Evolutionary conservation across 2,888 invertebrate genomes (phyloP).

Genomic region (Sialis lutaria): DNA sequence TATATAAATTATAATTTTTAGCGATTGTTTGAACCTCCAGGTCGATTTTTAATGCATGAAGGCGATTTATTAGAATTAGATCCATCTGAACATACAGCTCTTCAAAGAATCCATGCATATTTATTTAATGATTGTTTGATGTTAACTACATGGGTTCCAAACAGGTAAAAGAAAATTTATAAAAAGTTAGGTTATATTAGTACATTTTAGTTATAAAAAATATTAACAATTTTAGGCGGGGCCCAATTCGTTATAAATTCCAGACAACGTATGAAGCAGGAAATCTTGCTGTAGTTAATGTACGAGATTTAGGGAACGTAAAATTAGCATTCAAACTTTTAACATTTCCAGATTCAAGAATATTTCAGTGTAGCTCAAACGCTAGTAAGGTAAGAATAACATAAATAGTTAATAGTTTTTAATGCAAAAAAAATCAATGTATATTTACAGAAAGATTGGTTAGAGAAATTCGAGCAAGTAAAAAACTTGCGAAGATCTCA

Average conservation of each 20-base stretch:
- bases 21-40: constrained; percentile 60
- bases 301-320: constrained; percentile 73
- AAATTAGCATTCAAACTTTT: constrained; percentile 89
- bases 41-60: constrained; percentile 68
- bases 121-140: constrained; percentile 85
- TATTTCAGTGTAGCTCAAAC: constrained; percentile 76
- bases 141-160: constrained; percentile 66
- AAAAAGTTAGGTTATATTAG: background rate
- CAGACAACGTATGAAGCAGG: constrained; percentile 72
- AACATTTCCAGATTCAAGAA: constrained; percentile 82
- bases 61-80: constrained; percentile 85
- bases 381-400: constrained; percentile 24
- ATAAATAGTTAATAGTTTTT: background rate
- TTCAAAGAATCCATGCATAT: constrained; percentile 81
- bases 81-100: constrained; percentile 65
- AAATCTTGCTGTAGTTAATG: constrained; percentile 85
- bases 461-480: constrained; percentile 79
- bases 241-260: constrained; percentile 68
- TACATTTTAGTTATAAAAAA: background rate
- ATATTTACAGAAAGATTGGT: constrained; percentile 64
- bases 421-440: constrained; percentile 1
- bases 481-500: constrained; percentile 62
- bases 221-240: constrained; percentile 28
- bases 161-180: constrained; percentile 22
- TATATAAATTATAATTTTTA: constrained; percentile 15